Conservation (phyloP, 2,797 vertebrate species). For the Spinibarbus caldwelli region DNA sequence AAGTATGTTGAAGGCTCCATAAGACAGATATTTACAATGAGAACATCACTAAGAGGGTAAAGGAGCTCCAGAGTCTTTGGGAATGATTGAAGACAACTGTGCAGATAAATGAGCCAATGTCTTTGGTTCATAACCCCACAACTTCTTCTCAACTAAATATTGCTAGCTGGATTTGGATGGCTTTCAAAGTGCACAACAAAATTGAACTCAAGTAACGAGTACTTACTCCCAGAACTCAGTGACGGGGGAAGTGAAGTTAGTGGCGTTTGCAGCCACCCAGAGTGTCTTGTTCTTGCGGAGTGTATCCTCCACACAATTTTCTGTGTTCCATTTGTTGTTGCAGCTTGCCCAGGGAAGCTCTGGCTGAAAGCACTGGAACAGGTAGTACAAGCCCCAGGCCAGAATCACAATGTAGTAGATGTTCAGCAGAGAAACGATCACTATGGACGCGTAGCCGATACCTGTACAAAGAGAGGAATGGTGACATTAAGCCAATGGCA, state of each 20-base stretch:
- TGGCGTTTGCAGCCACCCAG: conserved; percentile 70
- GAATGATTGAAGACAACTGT: neutral
- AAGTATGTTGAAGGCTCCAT: too few species aligned
- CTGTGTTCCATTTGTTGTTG: conserved; percentile 85
- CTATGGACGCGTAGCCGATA: conserved; percentile 97
- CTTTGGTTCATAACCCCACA: neutral
- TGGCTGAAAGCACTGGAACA: conserved; percentile 89
- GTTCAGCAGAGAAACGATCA: conserved; percentile 97
- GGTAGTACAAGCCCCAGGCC: conserved; percentile 97
- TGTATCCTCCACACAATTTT: conserved; percentile 83
- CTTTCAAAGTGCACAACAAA: neutral
- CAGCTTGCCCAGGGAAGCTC: conserved; percentile 88
- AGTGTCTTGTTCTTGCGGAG: conserved; percentile 82
- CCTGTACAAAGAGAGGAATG: conserved; percentile 72
- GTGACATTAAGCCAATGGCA: conserved; percentile 4
- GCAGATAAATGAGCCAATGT: neutral
- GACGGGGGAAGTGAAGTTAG: conserved; percentile 88
- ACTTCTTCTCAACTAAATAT: neutral
- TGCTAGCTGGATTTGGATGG: neutral
- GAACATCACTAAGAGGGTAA: neutral
- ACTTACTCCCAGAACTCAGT: conserved; percentile 92
- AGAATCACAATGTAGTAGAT: conserved; percentile 98
- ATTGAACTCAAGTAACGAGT: neutral
- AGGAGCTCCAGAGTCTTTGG: neutral
- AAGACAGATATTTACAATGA: neutral